phyloP scores from a whole-genome alignment of 1,140 invertebrate genomes.

The Aphis craccivora region DNA sequence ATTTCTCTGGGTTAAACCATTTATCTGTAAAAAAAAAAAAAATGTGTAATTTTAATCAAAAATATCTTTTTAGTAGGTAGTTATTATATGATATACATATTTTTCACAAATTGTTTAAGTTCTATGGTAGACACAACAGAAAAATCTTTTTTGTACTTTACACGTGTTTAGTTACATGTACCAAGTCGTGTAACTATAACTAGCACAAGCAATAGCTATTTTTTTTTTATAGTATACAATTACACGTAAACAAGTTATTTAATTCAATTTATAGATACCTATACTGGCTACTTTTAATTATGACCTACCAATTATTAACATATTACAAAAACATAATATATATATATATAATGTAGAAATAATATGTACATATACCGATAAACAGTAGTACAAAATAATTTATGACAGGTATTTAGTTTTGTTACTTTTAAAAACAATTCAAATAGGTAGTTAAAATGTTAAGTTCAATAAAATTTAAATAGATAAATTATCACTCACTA shows the following conservation, averaged over 20 bases:
- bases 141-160: not conserved
- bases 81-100: not conserved
- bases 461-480: not conserved
- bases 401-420: not conserved
- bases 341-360: not conserved
- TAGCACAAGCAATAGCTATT: not conserved
- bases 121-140: not conserved
- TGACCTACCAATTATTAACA: not conserved
- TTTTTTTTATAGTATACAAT: not conserved
- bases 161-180: not conserved
- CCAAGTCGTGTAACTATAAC: not conserved
- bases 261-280: not conserved
- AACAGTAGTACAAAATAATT: not conserved
- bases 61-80: not conserved
- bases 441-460: not conserved
- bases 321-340: not conserved
- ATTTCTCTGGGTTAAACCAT: constrained; percentile 87
- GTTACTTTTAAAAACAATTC: not conserved
- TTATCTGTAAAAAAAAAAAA: constrained; percentile 83
- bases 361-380: no score
- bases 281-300: not conserved
- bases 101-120: not conserved
- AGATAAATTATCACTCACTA: not conserved
- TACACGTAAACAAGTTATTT: constrained; percentile 10
- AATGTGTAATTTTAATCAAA: constrained; percentile 62